phyloP scores from a whole-genome alignment of 2,113 vertebrate species.

The Formicarius rufipectus region DNA sequence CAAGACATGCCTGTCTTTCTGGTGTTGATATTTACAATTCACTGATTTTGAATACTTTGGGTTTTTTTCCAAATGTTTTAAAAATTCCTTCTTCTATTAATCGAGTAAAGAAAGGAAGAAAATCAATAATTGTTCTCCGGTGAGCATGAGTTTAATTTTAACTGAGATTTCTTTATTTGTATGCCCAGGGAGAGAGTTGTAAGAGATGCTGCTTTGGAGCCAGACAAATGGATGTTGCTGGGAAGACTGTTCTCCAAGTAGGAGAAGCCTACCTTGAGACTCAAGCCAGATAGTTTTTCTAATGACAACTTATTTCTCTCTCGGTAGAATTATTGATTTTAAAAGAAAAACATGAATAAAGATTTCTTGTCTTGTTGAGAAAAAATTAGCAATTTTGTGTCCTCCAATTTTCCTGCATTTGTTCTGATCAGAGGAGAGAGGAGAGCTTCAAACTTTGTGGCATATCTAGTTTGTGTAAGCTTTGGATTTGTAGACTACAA shows the following conservation, averaged over 20 bases:
- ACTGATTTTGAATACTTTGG: not conserved
- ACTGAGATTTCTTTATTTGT: not conserved
- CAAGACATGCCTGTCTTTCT: not conserved
- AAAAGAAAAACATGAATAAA: not conserved
- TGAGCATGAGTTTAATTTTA: conserved; percentile 17
- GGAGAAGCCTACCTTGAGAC: not conserved
- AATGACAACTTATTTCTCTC: not conserved
- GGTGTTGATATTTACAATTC: not conserved
- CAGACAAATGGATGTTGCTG: not conserved
- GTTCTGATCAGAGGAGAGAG: not conserved
- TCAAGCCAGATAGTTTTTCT: not conserved
- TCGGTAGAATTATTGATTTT: not conserved
- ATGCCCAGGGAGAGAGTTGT: not conserved
- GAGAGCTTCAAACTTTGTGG: not conserved
- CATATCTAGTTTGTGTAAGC: not conserved
- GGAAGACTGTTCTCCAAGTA: not conserved
- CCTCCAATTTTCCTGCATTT: not conserved
- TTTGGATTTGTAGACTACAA: not conserved
- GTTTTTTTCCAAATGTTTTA: not conserved
- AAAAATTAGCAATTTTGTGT: not conserved
- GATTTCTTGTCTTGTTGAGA: not conserved
- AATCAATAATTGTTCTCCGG: not conserved
- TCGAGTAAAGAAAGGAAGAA: not conserved
- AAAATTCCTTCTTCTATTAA: not conserved
- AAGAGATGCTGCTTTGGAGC: not conserved